Conservation (phyloP, 1,140 invertebrate species). For the Drosophila sp. region DNA sequence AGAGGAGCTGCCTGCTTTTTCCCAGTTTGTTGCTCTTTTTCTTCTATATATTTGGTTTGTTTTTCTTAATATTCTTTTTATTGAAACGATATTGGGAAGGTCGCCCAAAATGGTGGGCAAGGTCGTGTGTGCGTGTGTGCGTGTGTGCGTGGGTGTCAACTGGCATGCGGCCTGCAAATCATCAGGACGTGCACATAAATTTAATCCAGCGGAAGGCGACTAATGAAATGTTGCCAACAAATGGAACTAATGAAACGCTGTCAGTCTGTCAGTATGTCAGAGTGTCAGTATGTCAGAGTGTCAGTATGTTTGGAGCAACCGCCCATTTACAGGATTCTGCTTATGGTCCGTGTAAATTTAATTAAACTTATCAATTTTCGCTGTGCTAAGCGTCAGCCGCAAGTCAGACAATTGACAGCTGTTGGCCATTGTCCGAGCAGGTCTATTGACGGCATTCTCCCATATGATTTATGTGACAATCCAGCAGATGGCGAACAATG, state of each 20-base stretch:
- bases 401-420: constrained; percentile 55
- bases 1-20: constrained; percentile 24
- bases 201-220: constrained; percentile 13
- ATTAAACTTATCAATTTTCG: constrained; percentile 54
- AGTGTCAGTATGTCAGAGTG: constrained; percentile 7
- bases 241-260: constrained; percentile 36
- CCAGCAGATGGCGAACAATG: constrained; percentile 18
- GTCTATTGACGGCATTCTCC: constrained; percentile 12
- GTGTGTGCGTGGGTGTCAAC: constrained; percentile 35
- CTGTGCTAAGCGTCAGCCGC: constrained; percentile 23
- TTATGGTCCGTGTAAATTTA: constrained; percentile 49
- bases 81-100: constrained; percentile 48
- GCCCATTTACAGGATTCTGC: constrained; percentile 1
- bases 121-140: constrained; percentile 23
- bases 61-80: constrained; percentile 31
- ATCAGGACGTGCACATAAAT: constrained; percentile 43
- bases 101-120: constrained; percentile 21
- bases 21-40: constrained; percentile 23
- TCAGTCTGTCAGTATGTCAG: neutral
- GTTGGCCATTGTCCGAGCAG: constrained; percentile 23
- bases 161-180: constrained; percentile 39
- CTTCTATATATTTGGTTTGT: too few relatives aligned
- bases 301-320: neutral
- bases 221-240: constrained; percentile 41
- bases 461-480: constrained; percentile 36